Evolutionary conservation across 2,888 invertebrate genomes (phyloP).

Genomic region (Urechis unicinctus): DNA sequence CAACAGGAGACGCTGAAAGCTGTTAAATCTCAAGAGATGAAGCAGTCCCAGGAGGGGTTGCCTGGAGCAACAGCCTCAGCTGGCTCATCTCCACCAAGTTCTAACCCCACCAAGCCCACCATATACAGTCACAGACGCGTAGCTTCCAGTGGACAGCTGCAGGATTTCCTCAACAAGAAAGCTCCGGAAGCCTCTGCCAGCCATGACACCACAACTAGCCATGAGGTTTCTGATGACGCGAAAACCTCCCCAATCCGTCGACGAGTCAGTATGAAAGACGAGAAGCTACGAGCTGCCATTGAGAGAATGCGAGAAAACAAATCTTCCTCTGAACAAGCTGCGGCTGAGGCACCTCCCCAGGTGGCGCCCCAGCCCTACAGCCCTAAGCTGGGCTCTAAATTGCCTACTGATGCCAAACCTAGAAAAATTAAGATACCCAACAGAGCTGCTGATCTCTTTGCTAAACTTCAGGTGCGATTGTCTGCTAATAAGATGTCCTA

Average conservation of each 20-base stretch:
- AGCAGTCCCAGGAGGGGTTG: not conserved
- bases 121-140: not conserved
- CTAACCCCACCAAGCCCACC: not conserved
- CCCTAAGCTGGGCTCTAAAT: not conserved
- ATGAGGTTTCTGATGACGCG: not conserved
- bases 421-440: conserved; percentile 5
- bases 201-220: not conserved
- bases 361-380: not conserved
- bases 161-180: not conserved
- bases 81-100: not conserved
- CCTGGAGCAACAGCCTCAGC: not conserved
- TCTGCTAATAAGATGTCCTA: no score
- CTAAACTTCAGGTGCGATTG: conserved; percentile 13
- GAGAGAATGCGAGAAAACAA: not conserved
- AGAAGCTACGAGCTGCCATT: not conserved
- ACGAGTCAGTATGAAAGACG: not conserved
- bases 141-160: not conserved
- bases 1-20: conserved; percentile 19
- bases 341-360: not conserved
- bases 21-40: conserved; percentile 15
- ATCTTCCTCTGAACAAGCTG: not conserved
- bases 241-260: not conserved
- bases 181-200: not conserved
- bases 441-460: conserved; percentile 16
- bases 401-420: not conserved